Evolutionary conservation across 1,140 invertebrate species (phyloP), one percentile per base, ranked within the genome.

Genomic region (Diabrotica virgifera): DNA sequence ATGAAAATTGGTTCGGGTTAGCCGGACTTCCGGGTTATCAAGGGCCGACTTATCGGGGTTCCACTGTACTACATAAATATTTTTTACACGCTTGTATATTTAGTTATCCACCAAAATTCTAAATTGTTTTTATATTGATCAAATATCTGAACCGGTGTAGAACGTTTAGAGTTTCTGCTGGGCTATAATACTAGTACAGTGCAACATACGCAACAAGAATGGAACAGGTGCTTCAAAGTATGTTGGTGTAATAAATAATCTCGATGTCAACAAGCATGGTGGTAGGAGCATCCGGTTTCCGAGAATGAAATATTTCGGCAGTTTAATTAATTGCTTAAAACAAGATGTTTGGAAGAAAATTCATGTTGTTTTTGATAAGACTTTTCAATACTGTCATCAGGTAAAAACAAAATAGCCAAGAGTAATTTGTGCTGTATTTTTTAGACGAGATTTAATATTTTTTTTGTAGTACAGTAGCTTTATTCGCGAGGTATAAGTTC

Each of bases 201-300:
- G 12, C 9, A n/a, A 53, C 12, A 8, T 13, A 24, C n/a, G 14
- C n/a, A 12, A 53, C 8, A 12, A 10, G 52, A 12, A 53, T 57
- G 24, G 37, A 57, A 57, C 55, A 57, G 55, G 55, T 57, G 55
- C 52, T 53, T 11, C 24, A 36, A 36, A 36, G 55, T 57, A 36
- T 36, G 24, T 57, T 57, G 55, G 55, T 12, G 36, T 37, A 37
- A 57, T 57, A 57, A 57, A 57, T 57, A 57, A 46, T 46, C n/a
- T 46, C 8, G 40, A 57, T 57, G 55, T 57, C 55, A 57, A 57
- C 55, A 36, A 37, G 36, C 55, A 57, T 57, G 37, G 55, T 40
- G 55, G 55, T 57, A 24, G 24, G 1, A 57, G 55, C 55, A 57
- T 57, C 55, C 55, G 55, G 55, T 57, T 57, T 36, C 55, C 40